Evolutionary conservation across 2,888 invertebrate genomes (phyloP), one percentile per base, ranked within the genome.

Genomic region (Morinoia aosen): DNA sequence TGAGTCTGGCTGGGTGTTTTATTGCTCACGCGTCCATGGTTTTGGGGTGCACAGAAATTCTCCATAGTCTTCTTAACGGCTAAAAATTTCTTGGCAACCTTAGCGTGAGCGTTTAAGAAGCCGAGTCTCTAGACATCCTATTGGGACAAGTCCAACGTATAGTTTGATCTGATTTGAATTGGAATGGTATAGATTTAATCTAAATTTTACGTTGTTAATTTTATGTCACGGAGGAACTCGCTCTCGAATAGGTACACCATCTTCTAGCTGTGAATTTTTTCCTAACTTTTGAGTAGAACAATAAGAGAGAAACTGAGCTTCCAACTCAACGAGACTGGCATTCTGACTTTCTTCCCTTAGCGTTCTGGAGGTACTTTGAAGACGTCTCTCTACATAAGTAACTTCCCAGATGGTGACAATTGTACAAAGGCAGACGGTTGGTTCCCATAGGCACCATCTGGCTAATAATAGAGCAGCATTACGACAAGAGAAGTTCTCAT

Each of bases 21-120:
- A 90, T 90, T 90, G 90, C 90, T 39, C 48, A 40, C 90, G 90
- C 76, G 76, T 76, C 76, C 33, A 76, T 76, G 76, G 76, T 76
- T 76, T 33, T 33, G 76, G 76, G 76, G 14, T 76, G 25, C 76
- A 76, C 25, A 76, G 76, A 76, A 76, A 76, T 76, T 76, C 76
- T 76, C 12, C 33, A 25, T 33, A 76, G 76, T 76, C 76, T 76
- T 76, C 76, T 33, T 76, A 76, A 76, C 76, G 76, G 33, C 76
- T 19, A 76, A 76, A 76, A 76, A 76, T 76, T 76, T 76, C 76
- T 33, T 25, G 76, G 76, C 19, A 76, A 33, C 76, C 76, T 76
- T 33, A 76, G 25, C 76, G 0, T 33, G 76, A 33, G 76, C 76
- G 33, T 76, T 76, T 33, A 76, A 61, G 76, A 76, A 76, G 76